These are phyloP conservation scores for Achroia grisella DNA, from an alignment of 1,140 invertebrate genomes.

Conservation along the genomic window DNA sequence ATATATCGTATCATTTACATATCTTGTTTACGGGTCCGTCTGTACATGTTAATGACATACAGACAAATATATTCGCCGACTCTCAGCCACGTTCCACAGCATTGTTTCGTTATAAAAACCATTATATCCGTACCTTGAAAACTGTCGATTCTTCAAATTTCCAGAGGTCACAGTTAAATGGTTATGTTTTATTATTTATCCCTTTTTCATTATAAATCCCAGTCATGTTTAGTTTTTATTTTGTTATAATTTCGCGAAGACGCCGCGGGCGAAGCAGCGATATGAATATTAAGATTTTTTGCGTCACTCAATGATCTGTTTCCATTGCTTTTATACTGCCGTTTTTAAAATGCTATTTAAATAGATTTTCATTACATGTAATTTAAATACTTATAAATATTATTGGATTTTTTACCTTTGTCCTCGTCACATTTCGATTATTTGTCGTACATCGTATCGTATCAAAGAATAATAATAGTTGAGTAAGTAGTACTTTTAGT, in stretches of 20 bases:
- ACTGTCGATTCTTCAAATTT: background rate
- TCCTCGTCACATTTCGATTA: too few relatives aligned
- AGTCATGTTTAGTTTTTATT: constrained; percentile 53
- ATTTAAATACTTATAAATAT: too few relatives aligned
- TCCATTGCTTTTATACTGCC: constrained; percentile 20
- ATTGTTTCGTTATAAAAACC: constrained; percentile 37
- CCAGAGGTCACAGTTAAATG: constrained; percentile 16
- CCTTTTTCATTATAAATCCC: constrained; percentile 57
- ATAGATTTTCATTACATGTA: too few relatives aligned
- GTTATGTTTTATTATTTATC: constrained; percentile 17
- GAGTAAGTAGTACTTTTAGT: too few relatives aligned
- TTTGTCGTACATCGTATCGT: too few relatives aligned
- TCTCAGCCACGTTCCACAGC: constrained; percentile 25
- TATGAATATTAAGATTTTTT: constrained; percentile 65
- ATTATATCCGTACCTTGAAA: constrained; percentile 13
- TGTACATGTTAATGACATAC: constrained; percentile 53
- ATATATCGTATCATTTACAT: constrained; percentile 48
- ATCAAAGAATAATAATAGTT: too few relatives aligned
- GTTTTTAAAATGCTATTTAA: too few relatives aligned
- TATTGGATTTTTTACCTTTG: too few relatives aligned
- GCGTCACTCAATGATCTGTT: constrained; percentile 19
- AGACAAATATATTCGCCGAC: constrained; percentile 52
- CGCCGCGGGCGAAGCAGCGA: constrained; percentile 46
- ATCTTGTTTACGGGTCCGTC: constrained; percentile 57
- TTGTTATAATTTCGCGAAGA: constrained; percentile 65